These are phyloP conservation scores for Parascotia fuliginaria DNA, from an alignment of 2,888 invertebrate species.

Conservation along the genomic window DNA sequence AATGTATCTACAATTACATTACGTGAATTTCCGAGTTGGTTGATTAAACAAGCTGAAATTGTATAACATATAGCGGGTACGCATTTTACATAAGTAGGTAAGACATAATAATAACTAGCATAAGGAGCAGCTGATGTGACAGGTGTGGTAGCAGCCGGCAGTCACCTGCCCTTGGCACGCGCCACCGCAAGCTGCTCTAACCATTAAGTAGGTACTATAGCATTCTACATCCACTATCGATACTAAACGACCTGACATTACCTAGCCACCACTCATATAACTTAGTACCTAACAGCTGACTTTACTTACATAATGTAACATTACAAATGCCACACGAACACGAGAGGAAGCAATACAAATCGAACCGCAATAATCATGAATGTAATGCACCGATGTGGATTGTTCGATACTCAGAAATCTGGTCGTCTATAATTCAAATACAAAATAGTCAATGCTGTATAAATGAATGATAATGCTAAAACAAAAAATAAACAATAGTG, in stretches of 20 bases:
- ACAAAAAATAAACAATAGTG: conserved; percentile 25
- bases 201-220: conserved; percentile 64
- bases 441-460: conserved; percentile 49
- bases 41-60: neutral
- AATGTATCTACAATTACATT: neutral
- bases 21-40: neutral
- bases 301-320: conserved; percentile 25
- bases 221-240: conserved; percentile 60
- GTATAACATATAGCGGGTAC: conserved; percentile 11
- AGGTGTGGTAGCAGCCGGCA: conserved; percentile 82
- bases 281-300: conserved; percentile 58
- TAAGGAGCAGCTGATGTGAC: conserved; percentile 80
- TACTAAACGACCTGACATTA: conserved; percentile 57
- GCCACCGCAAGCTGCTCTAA: conserved; percentile 79
- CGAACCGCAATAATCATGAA: conserved; percentile 2
- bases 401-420: conserved; percentile 44
- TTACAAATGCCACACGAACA: conserved; percentile 12
- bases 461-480: conserved; percentile 50
- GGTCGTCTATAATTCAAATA: conserved; percentile 26
- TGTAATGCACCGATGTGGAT: conserved; percentile 16
- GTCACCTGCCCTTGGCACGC: conserved; percentile 77
- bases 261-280: conserved; percentile 45
- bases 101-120: conserved; percentile 63
- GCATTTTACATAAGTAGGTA: conserved; percentile 39
- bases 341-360: conserved; percentile 6